Percentiles rank a stretch among this genome's conserved stretches.
Conservation (phyloP, 2,113 vertebrate genomes). For the Chaetops frenatus region DNA sequence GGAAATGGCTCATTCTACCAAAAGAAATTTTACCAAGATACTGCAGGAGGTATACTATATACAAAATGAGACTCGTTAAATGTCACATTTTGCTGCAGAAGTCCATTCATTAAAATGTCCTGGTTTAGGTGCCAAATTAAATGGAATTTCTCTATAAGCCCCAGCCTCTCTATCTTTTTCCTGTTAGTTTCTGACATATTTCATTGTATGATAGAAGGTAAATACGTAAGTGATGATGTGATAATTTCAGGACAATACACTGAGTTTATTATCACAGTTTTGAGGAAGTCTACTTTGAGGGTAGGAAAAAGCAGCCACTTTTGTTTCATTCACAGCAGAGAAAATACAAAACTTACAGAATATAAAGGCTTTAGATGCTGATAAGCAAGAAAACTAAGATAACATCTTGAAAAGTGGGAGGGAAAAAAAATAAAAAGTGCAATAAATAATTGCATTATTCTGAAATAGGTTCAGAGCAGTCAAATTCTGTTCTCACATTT, state of each 20-base stretch:
- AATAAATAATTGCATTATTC: neutral
- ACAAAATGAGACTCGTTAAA: neutral
- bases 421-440: fast-evolving
- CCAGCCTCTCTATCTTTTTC: neutral
- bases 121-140: neutral
- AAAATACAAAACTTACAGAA: neutral
- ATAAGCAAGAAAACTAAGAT: neutral
- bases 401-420: neutral
- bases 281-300: neutral
- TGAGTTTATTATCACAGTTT: neutral
- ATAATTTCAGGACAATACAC: neutral
- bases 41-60: neutral
- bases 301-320: neutral
- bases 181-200: neutral
- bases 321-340: neutral
- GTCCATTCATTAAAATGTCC: neutral
- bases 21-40: neutral
- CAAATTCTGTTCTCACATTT: neutral
- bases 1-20: neutral
- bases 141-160: neutral
- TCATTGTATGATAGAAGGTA: neutral
- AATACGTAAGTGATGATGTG: neutral
- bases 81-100: neutral
- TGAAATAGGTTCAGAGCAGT: neutral
- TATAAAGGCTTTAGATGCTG: neutral